Evolutionary conservation across 2,797 vertebrate species (phyloP), one percentile per base, ranked within the genome.

Genomic region (Macropodus opercularis): DNA sequence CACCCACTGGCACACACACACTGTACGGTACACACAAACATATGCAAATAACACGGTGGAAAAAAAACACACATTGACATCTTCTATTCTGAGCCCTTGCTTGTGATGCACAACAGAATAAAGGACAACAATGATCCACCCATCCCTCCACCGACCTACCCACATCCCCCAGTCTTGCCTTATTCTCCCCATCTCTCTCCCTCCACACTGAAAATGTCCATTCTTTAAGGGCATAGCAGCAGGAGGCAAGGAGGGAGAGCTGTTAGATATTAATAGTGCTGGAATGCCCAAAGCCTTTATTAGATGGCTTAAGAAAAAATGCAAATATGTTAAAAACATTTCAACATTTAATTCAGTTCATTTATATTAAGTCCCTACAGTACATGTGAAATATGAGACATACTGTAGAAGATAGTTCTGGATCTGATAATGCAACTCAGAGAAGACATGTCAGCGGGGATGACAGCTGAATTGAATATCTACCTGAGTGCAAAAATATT

Each of bases 41-140:
- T 42, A 77, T 56, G 56, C 55, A 80, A 66, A 74, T 61, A 41
- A 35, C 19, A 48, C 14, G 42, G 13, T 44, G 24, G 53, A 23
- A 62, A 27, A 56, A 23, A 47, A 48, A 21, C 8, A 63, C 18
- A 35, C 58, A 63, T 26, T 43, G 79, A 71, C 79, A 83, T 53
- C 75, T 75, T 77, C 85, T 87, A 87, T 87, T 87, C 84, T 85
- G 12, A 86, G 81, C 71, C 43, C 49, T 57, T 22, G 49, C 55
- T 70, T 21, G 41, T 68, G 78, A 72, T 36, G 52, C 84, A 78
- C 69, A 75, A 66, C 71, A 74, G 63, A 73, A 70, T 63, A 83
- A 80, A 72, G 75, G 74, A 73, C 64, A 79, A 67, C 43, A 22
- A 78, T 54, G 41, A 67, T 70, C 46, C 15, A 19, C 23, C 47